Base-by-base conservation (phyloP, 2,888 invertebrate genomes). In the Leptinotarsa juncta region DNA sequence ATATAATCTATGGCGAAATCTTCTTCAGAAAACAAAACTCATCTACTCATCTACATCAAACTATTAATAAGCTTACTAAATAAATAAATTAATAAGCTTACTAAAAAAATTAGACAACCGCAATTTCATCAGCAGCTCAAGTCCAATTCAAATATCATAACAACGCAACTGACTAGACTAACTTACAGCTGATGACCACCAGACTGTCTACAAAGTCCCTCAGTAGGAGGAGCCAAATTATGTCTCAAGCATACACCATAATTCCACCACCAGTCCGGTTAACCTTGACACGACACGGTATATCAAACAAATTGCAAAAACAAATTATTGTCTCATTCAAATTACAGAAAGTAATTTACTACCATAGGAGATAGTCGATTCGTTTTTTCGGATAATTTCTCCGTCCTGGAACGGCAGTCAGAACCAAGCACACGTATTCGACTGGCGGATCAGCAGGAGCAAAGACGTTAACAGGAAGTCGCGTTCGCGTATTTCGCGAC, bases 201-300 rank as follows among this genome's bases (percentile, higher is more conserved):
- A 62, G 32, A 62, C 62, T 32, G 62, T 62, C 62, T 62, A 42
- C 62, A 32, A 42, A 62, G n/a, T n/a, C 3, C n/a, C 62, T 62
- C 62, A 10, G 62, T 32, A n/a, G 62, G 62, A 62, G 62, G 42
- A 32, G 62, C 42, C 62, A 42, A 62, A 62, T 62, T 32, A 62
- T 15, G 62, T 62, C 62, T 62, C 62, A 70, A 48, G 67, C 74
- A 67, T 69, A 75, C 75, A 75, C 75, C 75, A 69, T 70, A 65
- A 69, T 69, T 62, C 72, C 57, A 50, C 65, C 69, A 74, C 55
- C 69, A 71, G 71, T 74, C 75, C 65, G 55, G 75, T 75, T 72
- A 68, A 70, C 75, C 75, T 75, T 75, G 72, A 62, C 72, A 55
- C 55, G 23, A 69, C 71, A 57, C 65, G 50, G 15, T 26, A 57